Conservation (phyloP, 2,888 invertebrate genomes). For the Petrophora chlorosata region DNA sequence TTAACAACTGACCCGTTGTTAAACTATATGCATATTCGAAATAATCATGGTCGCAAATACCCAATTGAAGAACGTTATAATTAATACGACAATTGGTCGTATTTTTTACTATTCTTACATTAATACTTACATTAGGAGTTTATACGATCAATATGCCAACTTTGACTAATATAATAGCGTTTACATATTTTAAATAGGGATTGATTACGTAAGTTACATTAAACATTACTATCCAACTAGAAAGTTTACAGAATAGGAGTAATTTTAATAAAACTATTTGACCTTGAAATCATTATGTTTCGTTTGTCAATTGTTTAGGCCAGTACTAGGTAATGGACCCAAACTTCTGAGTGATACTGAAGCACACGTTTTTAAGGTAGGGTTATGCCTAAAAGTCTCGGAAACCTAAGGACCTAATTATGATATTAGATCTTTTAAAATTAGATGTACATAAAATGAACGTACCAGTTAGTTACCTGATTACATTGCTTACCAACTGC, state of each 20-base stretch:
- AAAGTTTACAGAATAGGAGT: constrained; percentile 21
- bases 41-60: constrained; percentile 28
- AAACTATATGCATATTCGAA: constrained; percentile 35
- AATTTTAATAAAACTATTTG: constrained; percentile 27
- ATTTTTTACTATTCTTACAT: constrained; percentile 21
- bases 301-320: constrained; percentile 26
- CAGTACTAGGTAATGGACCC: constrained; percentile 26
- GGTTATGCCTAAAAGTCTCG: constrained; percentile 34
- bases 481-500: constrained; percentile 41
- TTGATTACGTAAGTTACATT: constrained; percentile 30
- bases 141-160: constrained; percentile 36
- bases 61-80: constrained; percentile 5
- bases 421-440: constrained; percentile 42
- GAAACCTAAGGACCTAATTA: constrained; percentile 40
- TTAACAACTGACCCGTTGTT: constrained; percentile 42
- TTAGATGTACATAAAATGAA: constrained; percentile 29
- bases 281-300: constrained; percentile 19
- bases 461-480: constrained; percentile 36
- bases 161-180: constrained; percentile 30
- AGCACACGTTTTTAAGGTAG: constrained; percentile 35
- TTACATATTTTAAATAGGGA: constrained; percentile 32
- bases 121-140: constrained; percentile 28
- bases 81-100: constrained; percentile 12
- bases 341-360: constrained; percentile 33
- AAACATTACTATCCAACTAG: constrained; percentile 29